Base-by-base conservation (phyloP, 2,888 invertebrate species). In the Onchidella celtica region DNA sequence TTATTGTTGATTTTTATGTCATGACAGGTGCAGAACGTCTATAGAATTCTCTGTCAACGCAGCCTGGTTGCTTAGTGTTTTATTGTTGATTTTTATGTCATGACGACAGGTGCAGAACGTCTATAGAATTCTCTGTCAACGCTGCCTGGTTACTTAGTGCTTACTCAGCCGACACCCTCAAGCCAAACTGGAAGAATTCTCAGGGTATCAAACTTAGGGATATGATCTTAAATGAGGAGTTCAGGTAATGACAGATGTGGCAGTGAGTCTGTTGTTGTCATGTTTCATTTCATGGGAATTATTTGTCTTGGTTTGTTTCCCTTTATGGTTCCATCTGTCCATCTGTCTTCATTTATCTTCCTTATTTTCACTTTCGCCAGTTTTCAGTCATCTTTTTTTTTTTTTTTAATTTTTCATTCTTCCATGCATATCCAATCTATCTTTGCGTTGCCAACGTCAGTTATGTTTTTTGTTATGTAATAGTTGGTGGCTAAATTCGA, bases 81-180 rank as follows among this genome's bases (percentile, higher is more conserved):
- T 55, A 32, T 75, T 27, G 61, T 38, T 75, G 17, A 17, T 72
- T 38, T 78, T n/a, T 68, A 17, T 29, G n/a, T n/a, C n/a, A n/a
- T n/a, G n/a, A n/a, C n/a, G 88, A 68, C 88, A 96, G 96, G 93
- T 99, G 99, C 95, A 95, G 98, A 91, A 96, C 96, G 93, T 97
- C 98, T 87, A 97, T 97, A 83, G 98, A 99, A 94, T 99, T 99
- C 94, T 97, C 99, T 66, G 95, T 99, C 88, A 96, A 97, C 93
- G 96, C 98, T 92, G 97, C 98, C 91, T 99, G 99, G 99, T 95
- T 99, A 78, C 94, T 99, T 91, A 98, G 98, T 90, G 98, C 99
- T 32, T 92, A 90, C 83, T 96, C 97, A 87, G 96, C 96, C 59
- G 97, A 96, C 92, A 95, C 95, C 81, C 94, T 95, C 84, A 93